Evolutionary conservation across 2,888 invertebrate species (phyloP).

Genomic region (Archips xylosteana): DNA sequence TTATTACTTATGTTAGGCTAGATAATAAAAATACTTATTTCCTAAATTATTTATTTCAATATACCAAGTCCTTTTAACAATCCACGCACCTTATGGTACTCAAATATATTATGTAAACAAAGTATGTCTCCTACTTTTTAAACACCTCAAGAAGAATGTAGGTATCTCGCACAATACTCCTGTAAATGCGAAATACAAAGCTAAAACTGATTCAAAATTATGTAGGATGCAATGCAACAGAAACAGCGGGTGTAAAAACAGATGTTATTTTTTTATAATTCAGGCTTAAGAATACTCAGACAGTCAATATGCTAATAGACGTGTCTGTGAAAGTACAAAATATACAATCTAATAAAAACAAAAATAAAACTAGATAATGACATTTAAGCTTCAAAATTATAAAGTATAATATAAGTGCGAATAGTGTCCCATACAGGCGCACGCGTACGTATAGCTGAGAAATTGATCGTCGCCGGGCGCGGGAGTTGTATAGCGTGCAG

Average conservation of each 20-base stretch:
- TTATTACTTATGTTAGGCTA: not conserved
- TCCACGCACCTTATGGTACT: constrained; percentile 71
- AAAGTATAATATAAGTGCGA: constrained; percentile 23
- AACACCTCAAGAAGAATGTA: constrained; percentile 61
- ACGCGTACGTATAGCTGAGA: constrained; percentile 5
- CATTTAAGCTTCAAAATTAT: constrained; percentile 11
- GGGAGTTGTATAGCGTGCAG: not conserved
- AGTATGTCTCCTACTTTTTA: constrained; percentile 50
- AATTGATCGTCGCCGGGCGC: not conserved
- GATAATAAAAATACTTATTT: constrained; percentile 45
- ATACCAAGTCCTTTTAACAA: constrained; percentile 71
- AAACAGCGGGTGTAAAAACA: constrained; percentile 5
- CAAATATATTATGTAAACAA: constrained; percentile 60
- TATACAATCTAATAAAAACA: constrained; percentile 48
- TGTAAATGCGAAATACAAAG: constrained; percentile 66
- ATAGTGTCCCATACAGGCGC: constrained; percentile 15
- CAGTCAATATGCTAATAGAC: constrained; percentile 27
- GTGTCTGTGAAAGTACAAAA: constrained; percentile 40
- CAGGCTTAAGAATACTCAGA: constrained; percentile 45
- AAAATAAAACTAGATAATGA: constrained; percentile 40
- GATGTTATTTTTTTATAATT: constrained; percentile 43
- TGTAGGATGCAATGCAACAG: constrained; percentile 9
- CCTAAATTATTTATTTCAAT: constrained; percentile 74
- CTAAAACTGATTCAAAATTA: constrained; percentile 49
- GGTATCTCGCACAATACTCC: constrained; percentile 58